Conservation (phyloP, 2,888 invertebrate species). For the Melanophora roralis region DNA sequence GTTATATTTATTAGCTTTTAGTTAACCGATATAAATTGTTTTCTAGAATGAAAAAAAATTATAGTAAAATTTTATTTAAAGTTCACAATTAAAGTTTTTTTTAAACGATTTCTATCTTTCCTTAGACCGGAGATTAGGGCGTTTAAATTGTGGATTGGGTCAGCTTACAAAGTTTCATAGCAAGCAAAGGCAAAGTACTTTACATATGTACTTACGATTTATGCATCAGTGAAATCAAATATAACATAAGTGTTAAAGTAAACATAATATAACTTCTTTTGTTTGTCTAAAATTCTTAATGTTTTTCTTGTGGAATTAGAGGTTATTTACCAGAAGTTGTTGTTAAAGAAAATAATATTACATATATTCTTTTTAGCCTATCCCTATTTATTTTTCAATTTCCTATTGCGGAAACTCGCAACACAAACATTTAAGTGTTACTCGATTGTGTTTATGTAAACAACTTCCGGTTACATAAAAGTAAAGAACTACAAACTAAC, state of each 20-base stretch:
- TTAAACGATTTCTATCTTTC: constrained; percentile 16
- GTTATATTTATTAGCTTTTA: no score
- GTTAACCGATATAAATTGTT: no score
- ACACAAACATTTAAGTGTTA: constrained; percentile 7
- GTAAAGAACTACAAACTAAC: background rate
- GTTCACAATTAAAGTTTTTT: background rate
- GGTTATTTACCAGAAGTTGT: constrained; percentile 38
- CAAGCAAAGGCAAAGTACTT: background rate
- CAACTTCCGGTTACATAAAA: constrained; percentile 52
- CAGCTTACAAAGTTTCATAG: background rate
- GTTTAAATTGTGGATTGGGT: constrained; percentile 39
- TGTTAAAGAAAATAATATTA: constrained; percentile 23
- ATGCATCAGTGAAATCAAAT: background rate
- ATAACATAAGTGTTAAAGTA: background rate
- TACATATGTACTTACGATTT: no score
- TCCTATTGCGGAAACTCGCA: background rate
- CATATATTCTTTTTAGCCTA: background rate
- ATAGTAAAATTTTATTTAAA: no score
- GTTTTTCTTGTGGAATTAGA: constrained; percentile 34
- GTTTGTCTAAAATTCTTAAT: constrained; percentile 9
- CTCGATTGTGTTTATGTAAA: constrained; percentile 41
- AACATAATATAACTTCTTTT: background rate
- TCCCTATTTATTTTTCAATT: background rate
- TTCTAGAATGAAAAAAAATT: no score
- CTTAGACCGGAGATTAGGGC: constrained; percentile 58